phyloP scores from a whole-genome alignment of 1,140 invertebrate genomes.

The Pectinophora gossypiella region DNA sequence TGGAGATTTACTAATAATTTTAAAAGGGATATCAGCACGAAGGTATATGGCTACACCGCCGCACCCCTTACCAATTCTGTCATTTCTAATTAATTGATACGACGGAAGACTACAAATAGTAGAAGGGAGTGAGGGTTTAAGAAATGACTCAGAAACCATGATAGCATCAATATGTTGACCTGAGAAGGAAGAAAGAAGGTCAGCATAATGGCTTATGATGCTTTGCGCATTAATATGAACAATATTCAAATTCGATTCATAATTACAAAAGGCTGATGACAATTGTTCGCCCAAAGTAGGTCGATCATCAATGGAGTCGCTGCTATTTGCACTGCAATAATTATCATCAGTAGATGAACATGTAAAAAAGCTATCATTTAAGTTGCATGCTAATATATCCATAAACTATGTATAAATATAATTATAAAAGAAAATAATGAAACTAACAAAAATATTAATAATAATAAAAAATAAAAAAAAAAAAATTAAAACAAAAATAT shows the following conservation, averaged over 20 bases:
- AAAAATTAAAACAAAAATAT: too few species aligned
- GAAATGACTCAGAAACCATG: neutral
- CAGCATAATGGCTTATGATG: neutral
- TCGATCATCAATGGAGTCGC: neutral
- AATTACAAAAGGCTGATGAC: neutral
- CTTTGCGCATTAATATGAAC: neutral
- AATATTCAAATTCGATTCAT: neutral
- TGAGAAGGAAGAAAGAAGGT: neutral
- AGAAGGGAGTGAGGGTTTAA: neutral
- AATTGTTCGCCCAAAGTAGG: neutral
- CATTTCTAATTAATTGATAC: neutral
- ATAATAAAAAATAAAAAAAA: too few species aligned
- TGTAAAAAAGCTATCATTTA: neutral
- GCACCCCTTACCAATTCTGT: neutral
- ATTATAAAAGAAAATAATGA: too few species aligned
- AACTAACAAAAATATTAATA: too few species aligned
- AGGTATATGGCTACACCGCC: neutral
- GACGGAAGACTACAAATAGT: neutral
- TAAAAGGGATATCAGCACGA: neutral
- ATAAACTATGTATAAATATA: too few species aligned
- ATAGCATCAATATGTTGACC: neutral
- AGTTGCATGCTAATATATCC: too few species aligned
- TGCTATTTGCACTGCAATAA: neutral
- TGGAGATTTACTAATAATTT: neutral
- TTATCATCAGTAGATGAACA: neutral